Evolutionary conservation across 2,113 vertebrate genomes (phyloP).

Genomic region (Castor canadensis): DNA sequence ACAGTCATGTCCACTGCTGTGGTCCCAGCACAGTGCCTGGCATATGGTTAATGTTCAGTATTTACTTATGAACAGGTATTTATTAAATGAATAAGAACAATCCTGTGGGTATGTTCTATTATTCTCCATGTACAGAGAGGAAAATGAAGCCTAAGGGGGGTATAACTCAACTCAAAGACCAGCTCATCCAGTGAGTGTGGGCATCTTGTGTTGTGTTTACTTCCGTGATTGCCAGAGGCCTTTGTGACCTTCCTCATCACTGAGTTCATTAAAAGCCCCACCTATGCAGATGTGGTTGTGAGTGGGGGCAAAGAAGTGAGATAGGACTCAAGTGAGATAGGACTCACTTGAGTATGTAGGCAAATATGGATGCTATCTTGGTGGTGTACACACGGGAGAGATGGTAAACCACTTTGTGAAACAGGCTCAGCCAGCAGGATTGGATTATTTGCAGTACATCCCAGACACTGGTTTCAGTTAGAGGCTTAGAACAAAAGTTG

Average conservation of each 20-base stretch:
- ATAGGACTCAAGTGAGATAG: neutral
- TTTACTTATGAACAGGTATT: neutral
- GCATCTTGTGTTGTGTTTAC: neutral
- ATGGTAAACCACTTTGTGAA: neutral
- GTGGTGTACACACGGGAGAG: neutral
- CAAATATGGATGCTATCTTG: neutral
- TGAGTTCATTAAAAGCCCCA: neutral
- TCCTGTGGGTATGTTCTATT: neutral
- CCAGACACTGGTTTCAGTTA: conserved; percentile 30
- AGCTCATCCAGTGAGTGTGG: neutral
- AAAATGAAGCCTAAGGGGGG: neutral
- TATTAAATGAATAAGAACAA: neutral
- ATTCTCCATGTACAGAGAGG: neutral
- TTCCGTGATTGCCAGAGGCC: neutral
- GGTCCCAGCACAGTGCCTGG: neutral
- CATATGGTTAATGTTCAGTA: neutral
- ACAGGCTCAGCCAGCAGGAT: neutral
- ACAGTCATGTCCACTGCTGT: neutral
- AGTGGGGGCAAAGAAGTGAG: neutral
- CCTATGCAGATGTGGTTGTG: conserved; percentile 36
- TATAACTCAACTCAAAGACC: neutral
- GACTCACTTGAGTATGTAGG: neutral
- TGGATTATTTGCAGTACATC: neutral
- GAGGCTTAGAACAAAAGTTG: conserved; percentile 28
- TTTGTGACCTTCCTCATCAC: neutral